Percentiles rank a stretch among this genome's conserved stretches.
These are phyloP conservation scores for Peromyscus polionotus DNA, from an alignment of 2,113 vertebrate genomes.

Conservation along the genomic window DNA sequence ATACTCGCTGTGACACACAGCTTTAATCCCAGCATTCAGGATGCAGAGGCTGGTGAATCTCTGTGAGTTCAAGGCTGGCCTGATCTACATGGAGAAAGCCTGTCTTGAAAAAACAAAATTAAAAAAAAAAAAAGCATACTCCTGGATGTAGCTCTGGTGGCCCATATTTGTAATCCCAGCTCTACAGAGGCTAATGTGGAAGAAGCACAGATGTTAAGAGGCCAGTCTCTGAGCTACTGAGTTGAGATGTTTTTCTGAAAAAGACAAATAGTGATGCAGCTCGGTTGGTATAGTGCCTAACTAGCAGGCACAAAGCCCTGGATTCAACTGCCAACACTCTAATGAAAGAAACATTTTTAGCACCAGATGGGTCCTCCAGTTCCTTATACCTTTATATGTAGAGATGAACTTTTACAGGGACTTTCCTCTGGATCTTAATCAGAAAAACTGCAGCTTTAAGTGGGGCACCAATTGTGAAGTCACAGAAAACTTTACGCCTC, in stretches of 20 bases:
- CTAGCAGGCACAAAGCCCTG: neutral
- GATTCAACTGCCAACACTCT: neutral
- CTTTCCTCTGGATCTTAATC: neutral
- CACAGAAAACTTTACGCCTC: neutral
- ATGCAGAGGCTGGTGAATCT: neutral
- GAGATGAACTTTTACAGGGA: slow-evolving; percentile 45
- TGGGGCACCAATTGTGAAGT: neutral
- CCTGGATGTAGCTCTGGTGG: neutral
- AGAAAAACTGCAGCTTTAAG: neutral
- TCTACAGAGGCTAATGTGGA: neutral
- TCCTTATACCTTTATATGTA: neutral
- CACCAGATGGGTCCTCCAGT: neutral
- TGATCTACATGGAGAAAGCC: no score
- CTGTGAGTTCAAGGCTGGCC: no score
- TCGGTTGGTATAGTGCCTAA: no score
- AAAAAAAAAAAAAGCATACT: neutral
- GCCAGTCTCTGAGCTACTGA: neutral
- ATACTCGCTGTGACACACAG: neutral
- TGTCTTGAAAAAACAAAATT: no score
- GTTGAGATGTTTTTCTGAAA: neutral
- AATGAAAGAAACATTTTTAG: neutral
- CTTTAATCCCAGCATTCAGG: neutral
- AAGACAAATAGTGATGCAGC: neutral
- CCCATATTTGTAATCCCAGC: neutral
- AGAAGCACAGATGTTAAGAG: neutral